Evolutionary conservation across 2,113 vertebrate genomes (phyloP).

Genomic region (Melanotaenia duboulayi): DNA sequence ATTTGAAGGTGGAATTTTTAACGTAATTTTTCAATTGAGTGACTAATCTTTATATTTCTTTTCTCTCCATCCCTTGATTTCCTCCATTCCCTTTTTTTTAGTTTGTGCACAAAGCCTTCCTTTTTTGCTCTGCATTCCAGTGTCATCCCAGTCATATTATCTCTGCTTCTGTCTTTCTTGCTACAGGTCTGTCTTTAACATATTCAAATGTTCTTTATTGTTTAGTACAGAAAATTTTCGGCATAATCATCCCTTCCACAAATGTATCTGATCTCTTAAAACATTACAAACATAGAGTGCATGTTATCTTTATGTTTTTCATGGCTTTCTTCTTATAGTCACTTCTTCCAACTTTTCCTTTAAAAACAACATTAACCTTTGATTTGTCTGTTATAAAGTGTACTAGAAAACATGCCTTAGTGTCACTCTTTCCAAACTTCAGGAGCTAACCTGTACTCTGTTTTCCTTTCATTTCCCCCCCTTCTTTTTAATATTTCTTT

Average conservation of each 20-base stretch:
- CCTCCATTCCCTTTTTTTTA: slow-evolving; percentile 41
- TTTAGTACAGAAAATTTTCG: not conserved
- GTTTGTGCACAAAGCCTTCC: slow-evolving; percentile 46
- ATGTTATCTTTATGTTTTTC: slow-evolving; percentile 27
- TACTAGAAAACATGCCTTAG: slow-evolving; percentile 13
- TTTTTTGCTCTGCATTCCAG: slow-evolving; percentile 53
- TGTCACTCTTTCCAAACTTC: slow-evolving; percentile 21
- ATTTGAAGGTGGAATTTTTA: not conserved
- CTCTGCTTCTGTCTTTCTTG: slow-evolving; percentile 41
- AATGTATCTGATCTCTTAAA: not conserved
- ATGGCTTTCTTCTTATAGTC: slow-evolving; percentile 14
- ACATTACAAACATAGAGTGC: not conserved
- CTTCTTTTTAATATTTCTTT: not conserved
- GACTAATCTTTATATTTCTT: slow-evolving; percentile 54
- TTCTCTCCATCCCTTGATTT: slow-evolving; percentile 53
- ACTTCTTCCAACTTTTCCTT: slow-evolving; percentile 3
- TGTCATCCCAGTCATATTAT: slow-evolving; percentile 44
- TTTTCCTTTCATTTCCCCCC: not conserved
- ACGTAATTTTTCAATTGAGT: slow-evolving; percentile 28
- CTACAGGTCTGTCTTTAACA: slow-evolving; percentile 50
- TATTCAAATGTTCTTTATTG: slow-evolving; percentile 10
- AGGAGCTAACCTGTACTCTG: slow-evolving; percentile 3
- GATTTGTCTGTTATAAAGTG: slow-evolving; percentile 3
- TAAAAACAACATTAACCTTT: not conserved
- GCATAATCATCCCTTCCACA: not conserved